These are phyloP conservation scores for Aproaerema taeniolella DNA, from an alignment of 2,888 invertebrate genomes.

Conservation along the genomic window DNA sequence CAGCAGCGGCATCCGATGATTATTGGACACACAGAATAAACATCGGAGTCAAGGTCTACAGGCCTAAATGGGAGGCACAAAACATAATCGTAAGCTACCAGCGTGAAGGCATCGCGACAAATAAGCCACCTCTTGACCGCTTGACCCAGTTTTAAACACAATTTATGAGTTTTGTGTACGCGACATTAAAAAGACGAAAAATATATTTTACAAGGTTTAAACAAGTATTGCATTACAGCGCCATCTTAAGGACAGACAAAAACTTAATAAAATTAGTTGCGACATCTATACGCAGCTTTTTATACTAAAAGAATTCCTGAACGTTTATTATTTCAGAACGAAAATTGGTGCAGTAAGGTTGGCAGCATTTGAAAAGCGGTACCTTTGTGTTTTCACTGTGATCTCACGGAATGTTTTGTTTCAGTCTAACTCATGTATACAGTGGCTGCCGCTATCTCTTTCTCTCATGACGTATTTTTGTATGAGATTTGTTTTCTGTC, in stretches of 20 bases:
- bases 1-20: too few relatives aligned
- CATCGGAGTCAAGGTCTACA: slow-evolving; percentile 23
- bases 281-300: too few relatives aligned
- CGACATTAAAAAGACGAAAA: too few relatives aligned
- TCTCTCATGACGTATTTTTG: not conserved
- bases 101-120: slow-evolving; percentile 20
- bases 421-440: not conserved
- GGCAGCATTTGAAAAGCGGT: not conserved
- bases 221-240: not conserved
- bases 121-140: too few relatives aligned
- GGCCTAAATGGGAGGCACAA: too few relatives aligned
- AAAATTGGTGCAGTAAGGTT: slow-evolving; percentile 1
- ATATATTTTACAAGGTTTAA: too few relatives aligned
- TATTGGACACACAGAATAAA: slow-evolving; percentile 14
- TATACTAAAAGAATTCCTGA: too few relatives aligned
- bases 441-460: not conserved
- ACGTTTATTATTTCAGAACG: slow-evolving; percentile 5
- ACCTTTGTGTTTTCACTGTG: not conserved
- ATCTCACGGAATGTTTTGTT: not conserved
- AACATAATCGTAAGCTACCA: slow-evolving; percentile 15
- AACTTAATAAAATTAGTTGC: too few relatives aligned
- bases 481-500: too few relatives aligned
- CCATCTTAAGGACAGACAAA: too few relatives aligned
- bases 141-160: not conserved
- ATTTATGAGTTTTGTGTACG: too few relatives aligned